phyloP scores from a whole-genome alignment of 2,888 invertebrate genomes.

The Drosophila cognata region DNA sequence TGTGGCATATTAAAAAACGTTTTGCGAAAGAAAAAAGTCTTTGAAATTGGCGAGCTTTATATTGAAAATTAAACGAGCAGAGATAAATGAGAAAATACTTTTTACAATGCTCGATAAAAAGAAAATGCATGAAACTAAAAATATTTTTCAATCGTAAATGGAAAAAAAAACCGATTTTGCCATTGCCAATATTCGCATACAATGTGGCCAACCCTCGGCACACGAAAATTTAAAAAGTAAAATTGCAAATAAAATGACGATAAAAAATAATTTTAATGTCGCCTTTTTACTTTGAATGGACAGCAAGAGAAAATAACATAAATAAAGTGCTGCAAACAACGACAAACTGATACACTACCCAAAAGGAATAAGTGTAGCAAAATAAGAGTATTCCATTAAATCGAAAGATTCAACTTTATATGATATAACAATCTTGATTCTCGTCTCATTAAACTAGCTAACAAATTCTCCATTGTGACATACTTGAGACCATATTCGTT shows the following conservation, averaged over 20 bases:
- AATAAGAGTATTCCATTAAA: background rate
- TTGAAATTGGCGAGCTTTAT: constrained; percentile 50
- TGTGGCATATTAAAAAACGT: constrained; percentile 73
- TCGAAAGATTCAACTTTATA: background rate
- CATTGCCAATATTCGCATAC: constrained; percentile 47
- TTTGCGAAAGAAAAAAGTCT: constrained; percentile 49
- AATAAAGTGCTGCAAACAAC: background rate
- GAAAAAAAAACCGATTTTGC: constrained; percentile 22
- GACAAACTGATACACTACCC: constrained; percentile 33
- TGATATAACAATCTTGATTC: too few relatives aligned
- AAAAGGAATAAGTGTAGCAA: background rate
- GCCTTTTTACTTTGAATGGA: constrained; percentile 69
- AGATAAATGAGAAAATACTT: constrained; percentile 56
- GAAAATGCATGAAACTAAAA: constrained; percentile 60
- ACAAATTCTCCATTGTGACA: background rate
- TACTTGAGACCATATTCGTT: background rate
- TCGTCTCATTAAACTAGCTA: background rate
- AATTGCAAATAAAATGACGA: constrained; percentile 71
- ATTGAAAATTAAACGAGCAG: constrained; percentile 69
- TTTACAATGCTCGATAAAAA: constrained; percentile 63
- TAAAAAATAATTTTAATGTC: constrained; percentile 80
- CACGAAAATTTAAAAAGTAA: constrained; percentile 49
- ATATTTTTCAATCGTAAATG: constrained; percentile 64
- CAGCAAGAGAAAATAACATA: background rate
- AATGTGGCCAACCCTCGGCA: constrained; percentile 47